phyloP scores from a whole-genome alignment of 1,140 invertebrate genomes.

The Drosophila insularis region DNA sequence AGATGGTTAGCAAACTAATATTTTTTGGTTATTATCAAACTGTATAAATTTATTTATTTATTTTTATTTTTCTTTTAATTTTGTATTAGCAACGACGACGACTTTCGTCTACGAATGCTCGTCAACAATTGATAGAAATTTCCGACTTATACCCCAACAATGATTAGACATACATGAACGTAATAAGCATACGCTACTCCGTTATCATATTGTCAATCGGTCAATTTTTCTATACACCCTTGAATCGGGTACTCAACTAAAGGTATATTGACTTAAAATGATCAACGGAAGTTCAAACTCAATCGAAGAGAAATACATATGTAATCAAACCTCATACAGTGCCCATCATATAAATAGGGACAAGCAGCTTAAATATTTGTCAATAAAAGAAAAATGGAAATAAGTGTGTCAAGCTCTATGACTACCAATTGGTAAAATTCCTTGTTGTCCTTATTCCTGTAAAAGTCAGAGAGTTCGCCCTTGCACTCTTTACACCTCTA shows the following conservation, averaged over 20 bases:
- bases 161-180: slow-evolving; percentile 4
- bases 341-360: too few species aligned
- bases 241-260: not conserved
- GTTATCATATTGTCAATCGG: slow-evolving; percentile 6
- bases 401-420: too few species aligned
- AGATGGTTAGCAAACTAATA: not conserved
- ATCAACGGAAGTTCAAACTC: too few species aligned
- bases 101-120: slow-evolving; percentile 5
- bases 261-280: not conserved
- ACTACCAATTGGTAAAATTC: too few species aligned
- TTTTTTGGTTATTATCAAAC: not conserved
- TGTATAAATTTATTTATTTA: not conserved
- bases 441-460: too few species aligned
- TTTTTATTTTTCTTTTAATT: not conserved
- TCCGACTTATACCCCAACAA: not conserved
- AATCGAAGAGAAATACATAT: too few species aligned
- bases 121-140: slow-evolving; percentile 3
- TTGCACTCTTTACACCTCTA: too few species aligned
- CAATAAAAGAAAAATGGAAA: too few species aligned
- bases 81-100: not conserved
- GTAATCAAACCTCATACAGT: too few species aligned
- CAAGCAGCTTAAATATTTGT: too few species aligned
- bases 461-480: too few species aligned
- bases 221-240: not conserved
- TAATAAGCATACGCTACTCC: not conserved